phyloP scores from a whole-genome alignment of 2,888 invertebrate species.

The Leptopilina drosophilae region DNA sequence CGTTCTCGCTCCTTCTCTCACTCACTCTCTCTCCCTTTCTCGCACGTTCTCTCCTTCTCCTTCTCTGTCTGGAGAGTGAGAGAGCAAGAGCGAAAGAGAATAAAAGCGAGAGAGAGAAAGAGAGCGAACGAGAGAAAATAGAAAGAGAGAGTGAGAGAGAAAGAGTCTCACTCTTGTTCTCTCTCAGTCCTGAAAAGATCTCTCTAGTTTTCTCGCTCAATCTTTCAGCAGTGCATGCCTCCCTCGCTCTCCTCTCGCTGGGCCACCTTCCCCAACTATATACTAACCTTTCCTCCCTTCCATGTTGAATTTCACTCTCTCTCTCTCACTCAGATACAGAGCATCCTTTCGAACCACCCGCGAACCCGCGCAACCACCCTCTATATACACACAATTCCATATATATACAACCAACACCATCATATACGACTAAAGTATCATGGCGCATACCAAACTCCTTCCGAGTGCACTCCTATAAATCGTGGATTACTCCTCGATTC shows the following conservation, averaged over 20 bases:
- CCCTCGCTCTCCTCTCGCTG: slow-evolving; percentile 28
- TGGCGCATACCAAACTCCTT: slow-evolving; percentile 51
- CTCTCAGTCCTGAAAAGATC: slow-evolving; percentile 41
- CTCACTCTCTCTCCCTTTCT: slow-evolving; percentile 53
- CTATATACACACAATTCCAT: slow-evolving; percentile 38
- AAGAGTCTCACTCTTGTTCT: background rate
- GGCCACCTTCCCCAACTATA: slow-evolving; percentile 36
- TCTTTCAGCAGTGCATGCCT: slow-evolving; percentile 13
- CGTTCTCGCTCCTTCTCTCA: slow-evolving; percentile 45
- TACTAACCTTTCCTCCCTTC: slow-evolving; percentile 37
- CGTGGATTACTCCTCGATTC: slow-evolving; percentile 58
- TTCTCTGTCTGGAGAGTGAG: background rate
- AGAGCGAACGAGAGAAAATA: no score
- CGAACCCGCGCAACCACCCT: slow-evolving; percentile 50
- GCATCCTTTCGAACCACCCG: slow-evolving; percentile 43
- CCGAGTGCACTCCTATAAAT: slow-evolving; percentile 60
- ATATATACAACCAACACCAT: slow-evolving; percentile 10
- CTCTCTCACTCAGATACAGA: slow-evolving; percentile 8
- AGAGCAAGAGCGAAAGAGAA: no score
- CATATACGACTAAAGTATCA: background rate
- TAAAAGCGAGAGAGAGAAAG: no score
- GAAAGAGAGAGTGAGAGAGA: no score
- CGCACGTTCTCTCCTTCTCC: background rate
- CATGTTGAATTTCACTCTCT: slow-evolving; percentile 23
- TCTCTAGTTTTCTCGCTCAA: slow-evolving; percentile 57